These are phyloP conservation scores for Silurus asotus DNA, from an alignment of 2,113 vertebrate species.

Conservation along the genomic window DNA sequence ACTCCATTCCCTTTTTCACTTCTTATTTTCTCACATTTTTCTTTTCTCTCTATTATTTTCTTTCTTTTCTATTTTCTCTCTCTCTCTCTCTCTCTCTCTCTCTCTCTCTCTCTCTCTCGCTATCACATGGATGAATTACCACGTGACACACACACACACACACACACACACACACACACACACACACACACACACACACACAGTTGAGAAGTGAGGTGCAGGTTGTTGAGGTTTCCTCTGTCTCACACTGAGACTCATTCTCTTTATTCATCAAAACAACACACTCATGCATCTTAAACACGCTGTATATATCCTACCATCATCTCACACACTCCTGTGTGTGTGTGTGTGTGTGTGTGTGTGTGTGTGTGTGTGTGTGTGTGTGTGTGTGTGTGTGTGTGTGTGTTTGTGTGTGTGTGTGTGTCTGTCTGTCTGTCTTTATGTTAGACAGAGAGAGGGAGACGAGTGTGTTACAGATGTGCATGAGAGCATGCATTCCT, in stretches of 20 bases:
- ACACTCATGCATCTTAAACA: not conserved
- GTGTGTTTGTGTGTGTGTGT: not conserved
- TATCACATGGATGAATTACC: no score
- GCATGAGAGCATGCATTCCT: slow-evolving; percentile 37
- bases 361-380: not conserved
- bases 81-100: no score
- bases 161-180: no score
- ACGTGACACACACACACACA: no score
- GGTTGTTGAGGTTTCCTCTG: not conserved
- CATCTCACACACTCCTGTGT: not conserved
- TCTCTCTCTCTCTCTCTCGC: no score
- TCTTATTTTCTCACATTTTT: no score
- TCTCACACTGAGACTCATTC: not conserved
- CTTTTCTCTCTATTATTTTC: no score
- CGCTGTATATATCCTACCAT: not conserved
- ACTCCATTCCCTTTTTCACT: no score
- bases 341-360: not conserved
- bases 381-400: not conserved
- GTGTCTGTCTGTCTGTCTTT: not conserved
- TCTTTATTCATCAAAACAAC: not conserved
- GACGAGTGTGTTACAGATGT: slow-evolving; percentile 41
- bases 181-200: not conserved
- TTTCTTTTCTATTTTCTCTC: no score
- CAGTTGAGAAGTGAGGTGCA: not conserved
- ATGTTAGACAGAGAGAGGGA: not conserved